Conservation (phyloP, 2,797 vertebrate genomes). For the Poecile montanus region DNA sequence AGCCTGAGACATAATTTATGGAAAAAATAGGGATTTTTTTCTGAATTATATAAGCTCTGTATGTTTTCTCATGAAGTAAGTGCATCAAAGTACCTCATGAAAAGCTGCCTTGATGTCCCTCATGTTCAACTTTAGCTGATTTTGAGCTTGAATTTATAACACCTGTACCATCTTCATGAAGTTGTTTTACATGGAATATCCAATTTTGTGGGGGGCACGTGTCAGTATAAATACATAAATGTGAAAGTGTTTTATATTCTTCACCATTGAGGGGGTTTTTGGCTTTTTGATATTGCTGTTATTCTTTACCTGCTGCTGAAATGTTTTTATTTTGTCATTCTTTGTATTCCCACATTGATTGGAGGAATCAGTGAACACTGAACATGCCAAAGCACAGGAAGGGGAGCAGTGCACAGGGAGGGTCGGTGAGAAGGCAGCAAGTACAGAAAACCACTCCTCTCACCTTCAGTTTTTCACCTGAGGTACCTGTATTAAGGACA, state of each 20-base stretch:
- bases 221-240: neutral
- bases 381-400: neutral
- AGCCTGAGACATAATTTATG: neutral
- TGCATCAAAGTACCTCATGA: neutral
- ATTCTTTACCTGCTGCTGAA: neutral
- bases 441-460: neutral
- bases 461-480: neutral
- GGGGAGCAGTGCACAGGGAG: neutral
- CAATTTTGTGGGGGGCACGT: rapidly evolving
- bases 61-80: neutral
- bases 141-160: neutral
- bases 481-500: neutral
- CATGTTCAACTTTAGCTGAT: neutral
- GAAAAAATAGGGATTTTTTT: neutral
- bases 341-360: neutral
- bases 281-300: neutral
- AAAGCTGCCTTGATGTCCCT: neutral
- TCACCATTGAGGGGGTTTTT: neutral
- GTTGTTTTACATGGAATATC: neutral
- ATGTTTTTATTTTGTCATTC: neutral
- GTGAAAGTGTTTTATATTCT: neutral
- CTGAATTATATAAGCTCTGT: neutral
- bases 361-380: neutral
- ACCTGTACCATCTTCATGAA: neutral
- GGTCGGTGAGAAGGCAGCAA: neutral